These are phyloP conservation scores for Adelges cooleyi DNA, from an alignment of 1,140 invertebrate species.

Conservation along the genomic window DNA sequence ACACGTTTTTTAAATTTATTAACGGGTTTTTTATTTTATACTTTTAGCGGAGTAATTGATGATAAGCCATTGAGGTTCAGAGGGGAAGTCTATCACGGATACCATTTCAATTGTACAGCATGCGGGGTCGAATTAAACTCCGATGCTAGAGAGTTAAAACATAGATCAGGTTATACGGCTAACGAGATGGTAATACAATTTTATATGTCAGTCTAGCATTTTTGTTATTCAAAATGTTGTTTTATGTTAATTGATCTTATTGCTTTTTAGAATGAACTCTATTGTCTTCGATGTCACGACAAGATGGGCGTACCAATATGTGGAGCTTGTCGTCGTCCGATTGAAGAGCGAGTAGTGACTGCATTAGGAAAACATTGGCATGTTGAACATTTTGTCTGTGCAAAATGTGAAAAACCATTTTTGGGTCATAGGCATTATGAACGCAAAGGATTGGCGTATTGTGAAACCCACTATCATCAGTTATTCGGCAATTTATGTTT, in stretches of 20 bases:
- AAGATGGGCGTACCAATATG: constrained; percentile 99
- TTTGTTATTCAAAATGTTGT: too few relatives aligned
- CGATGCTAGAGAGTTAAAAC: constrained; percentile 88
- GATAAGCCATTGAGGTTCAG: constrained; percentile 91
- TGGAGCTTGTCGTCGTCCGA: constrained; percentile 89
- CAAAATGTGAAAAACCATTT: constrained; percentile 99
- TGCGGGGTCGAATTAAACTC: constrained; percentile 78
- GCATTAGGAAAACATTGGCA: constrained; percentile 99
- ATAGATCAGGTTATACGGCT: constrained; percentile 73
- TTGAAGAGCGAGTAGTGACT: constrained; percentile 92
- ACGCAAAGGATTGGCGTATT: constrained; percentile 96
- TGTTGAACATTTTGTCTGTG: constrained; percentile 99
- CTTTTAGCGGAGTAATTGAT: constrained; percentile 78
- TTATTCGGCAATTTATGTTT: constrained; percentile 98
- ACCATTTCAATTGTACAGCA: constrained; percentile 95
- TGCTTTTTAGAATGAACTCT: constrained; percentile 78
- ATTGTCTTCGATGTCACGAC: constrained; percentile 95
- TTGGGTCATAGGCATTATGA: constrained; percentile 98
- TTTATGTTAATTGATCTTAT: too few relatives aligned
- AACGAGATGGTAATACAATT: constrained; percentile 79
- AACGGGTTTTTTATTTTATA: background rate
- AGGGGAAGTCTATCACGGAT: constrained; percentile 96
- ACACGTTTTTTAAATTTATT: background rate
- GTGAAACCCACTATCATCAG: constrained; percentile 98
- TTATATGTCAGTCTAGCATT: too few relatives aligned